Base-by-base conservation (phyloP, 2,797 vertebrate species). In the Channallabes apus region DNA sequence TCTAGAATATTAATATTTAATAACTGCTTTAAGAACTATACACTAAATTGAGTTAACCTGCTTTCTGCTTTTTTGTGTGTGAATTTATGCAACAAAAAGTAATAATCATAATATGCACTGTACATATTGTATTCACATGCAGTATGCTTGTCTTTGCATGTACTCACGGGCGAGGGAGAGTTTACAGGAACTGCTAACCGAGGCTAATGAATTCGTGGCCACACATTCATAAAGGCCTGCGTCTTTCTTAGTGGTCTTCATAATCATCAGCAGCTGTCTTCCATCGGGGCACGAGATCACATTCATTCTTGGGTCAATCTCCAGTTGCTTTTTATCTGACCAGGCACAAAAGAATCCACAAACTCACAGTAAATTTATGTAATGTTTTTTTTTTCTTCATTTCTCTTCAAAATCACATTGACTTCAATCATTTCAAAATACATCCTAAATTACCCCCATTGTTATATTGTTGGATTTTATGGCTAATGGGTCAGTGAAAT, bases 211-310 rank as follows among this genome's bases (percentile, higher is more conserved):
- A 6, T 98, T 99, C 75, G 96, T 94, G 0, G 98, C 98, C n/a
- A 97, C 95, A 88, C 98, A 99, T 89, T 99, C 97, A 0, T 99
- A 99, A 27, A 98, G 94, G 29, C 98, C 98, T 0, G 97, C 95
- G 0, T 99, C 98, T 87, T 96, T 96, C 92, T 96, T 97, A 90
- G 95, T 96, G 17, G 95, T 96, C 89, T 96, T 96, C 93, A 97
- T 91, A 56, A 99, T 97, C 94, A 97, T 99, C 87, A 99, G 94
- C 82, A 99, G 94, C 93, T 99, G 97, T 6, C 98, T 93, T 7
- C 98, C 98, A 0, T 99, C 98, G 27, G 98, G 97, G 88, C 97
- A 99, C 87, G 98, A 96, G 17, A 97, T 91, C 17, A 97, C 94
- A 24, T 96, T 96, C 94, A 99, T 95, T 0, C 94, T 94, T 0